A percentile compares a stretch with the other conserved stretches of the same genome.
These are phyloP conservation scores for Jordanella pulchra DNA, from an alignment of 2,797 vertebrate species.

Conservation along the genomic window DNA sequence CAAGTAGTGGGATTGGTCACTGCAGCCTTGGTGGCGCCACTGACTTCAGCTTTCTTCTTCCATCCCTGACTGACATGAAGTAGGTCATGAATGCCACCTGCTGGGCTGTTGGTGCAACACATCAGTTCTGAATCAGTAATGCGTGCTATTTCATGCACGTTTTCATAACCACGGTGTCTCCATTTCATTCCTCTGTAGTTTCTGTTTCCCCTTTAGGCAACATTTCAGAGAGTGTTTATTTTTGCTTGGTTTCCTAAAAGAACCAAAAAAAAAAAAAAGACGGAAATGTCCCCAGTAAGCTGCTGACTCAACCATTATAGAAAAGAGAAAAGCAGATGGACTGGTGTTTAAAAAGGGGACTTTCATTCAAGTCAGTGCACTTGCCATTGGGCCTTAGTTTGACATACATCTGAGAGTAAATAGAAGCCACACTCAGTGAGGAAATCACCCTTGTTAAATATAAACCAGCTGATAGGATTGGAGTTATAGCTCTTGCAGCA, in stretches of 20 bases:
- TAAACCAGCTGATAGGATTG: conserved; percentile 22
- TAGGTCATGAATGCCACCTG: conserved; percentile 69
- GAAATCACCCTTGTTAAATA: conserved; percentile 40
- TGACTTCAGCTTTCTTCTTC: background rate
- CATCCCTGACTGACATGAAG: background rate
- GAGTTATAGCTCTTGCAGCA: conserved; percentile 14
- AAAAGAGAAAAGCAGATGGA: conserved; percentile 36
- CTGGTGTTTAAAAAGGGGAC: conserved; percentile 42
- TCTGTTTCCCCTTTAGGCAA: conserved; percentile 17
- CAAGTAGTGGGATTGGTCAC: background rate
- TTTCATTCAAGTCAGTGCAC: conserved; percentile 61
- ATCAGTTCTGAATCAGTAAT: conserved; percentile 8
- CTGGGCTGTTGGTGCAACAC: conserved; percentile 59
- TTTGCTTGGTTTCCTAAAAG: conserved; percentile 15
- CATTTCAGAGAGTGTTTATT: conserved; percentile 13
- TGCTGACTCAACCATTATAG: conserved; percentile 15
- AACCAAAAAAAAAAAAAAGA: conserved; percentile 14
- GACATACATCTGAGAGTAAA: conserved; percentile 61
- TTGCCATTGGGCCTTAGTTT: conserved; percentile 59
- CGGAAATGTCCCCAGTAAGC: conserved; percentile 19
- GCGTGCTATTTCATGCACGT: conserved; percentile 28
- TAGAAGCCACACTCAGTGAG: conserved; percentile 46
- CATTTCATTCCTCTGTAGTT: conserved; percentile 43
- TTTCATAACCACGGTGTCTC: conserved; percentile 38
- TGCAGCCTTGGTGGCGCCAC: background rate